phyloP scores from a whole-genome alignment of 2,797 vertebrate species.

The Liasis olivaceus region DNA sequence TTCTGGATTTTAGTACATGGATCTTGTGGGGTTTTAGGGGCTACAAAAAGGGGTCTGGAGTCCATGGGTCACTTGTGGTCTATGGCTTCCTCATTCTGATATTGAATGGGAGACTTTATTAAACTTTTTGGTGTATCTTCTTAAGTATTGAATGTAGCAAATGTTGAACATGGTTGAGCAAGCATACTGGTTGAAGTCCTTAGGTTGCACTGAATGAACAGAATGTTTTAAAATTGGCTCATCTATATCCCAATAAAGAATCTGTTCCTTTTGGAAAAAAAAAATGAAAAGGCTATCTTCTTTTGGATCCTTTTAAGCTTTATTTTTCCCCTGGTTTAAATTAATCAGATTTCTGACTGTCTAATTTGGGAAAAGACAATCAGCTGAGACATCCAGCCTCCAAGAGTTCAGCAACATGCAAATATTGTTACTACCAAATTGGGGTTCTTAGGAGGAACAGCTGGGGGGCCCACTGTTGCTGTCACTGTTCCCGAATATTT shows the following conservation, averaged over 20 bases:
- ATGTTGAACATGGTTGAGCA: neutral
- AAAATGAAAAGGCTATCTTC: too few relatives aligned
- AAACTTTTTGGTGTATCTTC: neutral
- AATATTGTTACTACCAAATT: neutral
- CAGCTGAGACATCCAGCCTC: neutral
- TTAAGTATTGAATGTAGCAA: neutral
- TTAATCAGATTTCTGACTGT: neutral
- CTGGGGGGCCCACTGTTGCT: neutral
- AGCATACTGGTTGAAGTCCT: too few relatives aligned
- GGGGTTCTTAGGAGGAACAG: neutral
- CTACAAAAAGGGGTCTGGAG: too few relatives aligned
- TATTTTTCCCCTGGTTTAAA: neutral
- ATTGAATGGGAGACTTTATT: too few relatives aligned
- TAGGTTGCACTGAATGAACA: too few relatives aligned
- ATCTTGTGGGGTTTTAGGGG: too few relatives aligned
- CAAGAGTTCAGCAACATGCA: neutral
- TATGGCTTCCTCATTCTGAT: too few relatives aligned
- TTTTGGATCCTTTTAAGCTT: neutral
- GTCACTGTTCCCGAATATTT: neutral
- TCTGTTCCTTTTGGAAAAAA: too few relatives aligned
- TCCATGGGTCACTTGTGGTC: too few relatives aligned
- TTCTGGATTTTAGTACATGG: too few relatives aligned
- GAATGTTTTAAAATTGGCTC: too few relatives aligned
- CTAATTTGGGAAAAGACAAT: neutral
- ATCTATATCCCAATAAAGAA: too few relatives aligned